Evolutionary conservation across 2,113 vertebrate genomes (phyloP).

Genomic region (Psephotus haematonotus): DNA sequence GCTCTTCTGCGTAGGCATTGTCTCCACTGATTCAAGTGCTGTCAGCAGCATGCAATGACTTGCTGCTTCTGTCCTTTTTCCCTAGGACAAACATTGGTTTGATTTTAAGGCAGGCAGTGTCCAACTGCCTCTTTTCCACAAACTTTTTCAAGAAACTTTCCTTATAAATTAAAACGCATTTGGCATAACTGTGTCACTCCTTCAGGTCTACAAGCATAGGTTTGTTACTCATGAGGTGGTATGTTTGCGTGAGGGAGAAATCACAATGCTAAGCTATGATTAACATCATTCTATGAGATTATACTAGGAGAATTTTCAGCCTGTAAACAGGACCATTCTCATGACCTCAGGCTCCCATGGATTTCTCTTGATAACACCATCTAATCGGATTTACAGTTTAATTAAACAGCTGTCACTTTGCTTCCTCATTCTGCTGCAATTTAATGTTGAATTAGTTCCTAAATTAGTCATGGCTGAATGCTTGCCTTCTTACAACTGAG

Average conservation of each 20-base stretch:
- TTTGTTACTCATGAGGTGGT: neutral
- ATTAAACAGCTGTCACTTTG: constrained; percentile 72
- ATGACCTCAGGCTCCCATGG: constrained; percentile 43
- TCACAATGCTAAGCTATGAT: neutral
- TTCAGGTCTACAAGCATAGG: neutral
- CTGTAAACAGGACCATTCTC: constrained; percentile 31
- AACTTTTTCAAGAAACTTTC: neutral
- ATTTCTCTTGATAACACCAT: constrained; percentile 58
- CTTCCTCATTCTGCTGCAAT: constrained; percentile 44
- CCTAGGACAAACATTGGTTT: neutral
- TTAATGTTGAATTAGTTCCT: constrained; percentile 63
- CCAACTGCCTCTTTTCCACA: neutral
- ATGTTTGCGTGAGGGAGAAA: neutral
- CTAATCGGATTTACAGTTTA: constrained; percentile 63
- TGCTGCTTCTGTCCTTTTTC: neutral
- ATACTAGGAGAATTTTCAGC: neutral
- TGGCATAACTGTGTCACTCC: neutral
- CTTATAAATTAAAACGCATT: neutral
- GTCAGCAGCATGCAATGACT: neutral
- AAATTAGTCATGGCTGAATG: constrained; percentile 43
- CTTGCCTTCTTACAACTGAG: neutral
- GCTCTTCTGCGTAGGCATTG: neutral
- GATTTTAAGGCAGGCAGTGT: neutral
- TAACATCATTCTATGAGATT: neutral
- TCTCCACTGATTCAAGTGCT: neutral